Evolutionary conservation across 1,140 invertebrate genomes (phyloP).

Genomic region (Harpegnathos saltator): DNA sequence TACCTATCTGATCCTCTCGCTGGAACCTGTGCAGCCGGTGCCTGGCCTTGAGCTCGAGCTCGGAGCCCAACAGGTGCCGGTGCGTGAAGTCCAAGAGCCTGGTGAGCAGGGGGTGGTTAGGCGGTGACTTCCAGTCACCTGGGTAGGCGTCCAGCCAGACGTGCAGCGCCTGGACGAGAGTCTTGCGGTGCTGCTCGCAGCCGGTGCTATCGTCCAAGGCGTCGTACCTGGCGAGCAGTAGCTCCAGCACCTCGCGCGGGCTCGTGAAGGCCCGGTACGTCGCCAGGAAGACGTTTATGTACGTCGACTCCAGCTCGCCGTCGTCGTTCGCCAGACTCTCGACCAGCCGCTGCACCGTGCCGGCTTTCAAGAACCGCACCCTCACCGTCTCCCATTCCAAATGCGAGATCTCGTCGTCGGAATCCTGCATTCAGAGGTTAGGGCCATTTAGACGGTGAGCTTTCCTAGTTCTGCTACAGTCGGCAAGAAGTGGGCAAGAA

Average conservation of each 20-base stretch:
- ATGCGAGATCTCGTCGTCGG: constrained; percentile 96
- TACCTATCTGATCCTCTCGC: constrained; percentile 86
- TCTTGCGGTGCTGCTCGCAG: constrained; percentile 92
- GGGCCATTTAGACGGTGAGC: no score
- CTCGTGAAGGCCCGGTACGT: constrained; percentile 96
- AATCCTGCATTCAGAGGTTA: constrained; percentile 87
- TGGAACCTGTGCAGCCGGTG: constrained; percentile 88
- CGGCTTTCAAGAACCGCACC: constrained; percentile 97
- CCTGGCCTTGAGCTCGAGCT: constrained; percentile 92
- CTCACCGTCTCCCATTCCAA: constrained; percentile 99
- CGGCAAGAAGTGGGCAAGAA: no score
- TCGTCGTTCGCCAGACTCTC: constrained; percentile 97
- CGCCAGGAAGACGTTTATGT: constrained; percentile 98
- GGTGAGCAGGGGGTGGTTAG: constrained; percentile 92
- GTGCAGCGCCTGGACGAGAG: constrained; percentile 94
- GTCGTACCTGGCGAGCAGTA: constrained; percentile 93
- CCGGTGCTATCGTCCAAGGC: constrained; percentile 87
- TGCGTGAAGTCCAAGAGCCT: constrained; percentile 94
- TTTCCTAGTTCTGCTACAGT: no score
- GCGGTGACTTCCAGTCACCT: constrained; percentile 97
- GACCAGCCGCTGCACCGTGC: constrained; percentile 96
- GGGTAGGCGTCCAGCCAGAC: constrained; percentile 99
- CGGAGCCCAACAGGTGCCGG: constrained; percentile 92
- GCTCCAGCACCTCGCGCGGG: constrained; percentile 92
- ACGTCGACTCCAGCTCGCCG: constrained; percentile 98